phyloP scores from a whole-genome alignment of 1,140 invertebrate species.

The Lerema accius region DNA sequence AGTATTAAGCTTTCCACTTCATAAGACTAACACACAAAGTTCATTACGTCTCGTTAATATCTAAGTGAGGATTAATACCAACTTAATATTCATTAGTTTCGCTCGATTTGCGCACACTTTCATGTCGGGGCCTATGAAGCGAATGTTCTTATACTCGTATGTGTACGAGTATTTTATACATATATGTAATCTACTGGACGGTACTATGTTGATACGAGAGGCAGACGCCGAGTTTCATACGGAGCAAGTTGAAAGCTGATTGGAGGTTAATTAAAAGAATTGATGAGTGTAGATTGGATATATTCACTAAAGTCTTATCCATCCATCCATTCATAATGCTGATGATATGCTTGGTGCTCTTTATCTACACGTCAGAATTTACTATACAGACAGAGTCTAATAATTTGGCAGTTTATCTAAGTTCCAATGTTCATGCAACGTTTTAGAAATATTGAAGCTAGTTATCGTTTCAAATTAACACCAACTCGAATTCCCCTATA shows the following conservation, averaged over 20 bases:
- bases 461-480: not conserved
- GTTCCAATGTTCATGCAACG: too few species aligned
- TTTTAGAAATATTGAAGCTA: too few species aligned
- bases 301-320: too few species aligned
- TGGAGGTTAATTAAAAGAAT: not conserved
- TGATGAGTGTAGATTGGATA: too few species aligned
- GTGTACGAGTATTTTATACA: constrained; percentile 6
- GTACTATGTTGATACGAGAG: constrained; percentile 4
- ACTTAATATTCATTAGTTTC: constrained; percentile 38
- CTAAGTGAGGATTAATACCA: constrained; percentile 1
- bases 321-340: too few species aligned
- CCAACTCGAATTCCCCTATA: not conserved
- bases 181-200: constrained; percentile 16
- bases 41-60: constrained; percentile 9
- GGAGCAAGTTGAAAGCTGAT: constrained; percentile 10
- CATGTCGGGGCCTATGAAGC: not conserved
- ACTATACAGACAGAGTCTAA: too few species aligned
- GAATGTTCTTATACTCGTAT: not conserved
- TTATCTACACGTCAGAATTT: too few species aligned
- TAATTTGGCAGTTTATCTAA: too few species aligned
- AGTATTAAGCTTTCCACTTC: too few species aligned
- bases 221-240: not conserved
- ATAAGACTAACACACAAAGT: not conserved
- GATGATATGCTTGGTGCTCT: too few species aligned
- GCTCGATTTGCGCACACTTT: constrained; percentile 35